Conservation (phyloP, 2,113 vertebrate genomes). For the Perognathus longimembris region DNA sequence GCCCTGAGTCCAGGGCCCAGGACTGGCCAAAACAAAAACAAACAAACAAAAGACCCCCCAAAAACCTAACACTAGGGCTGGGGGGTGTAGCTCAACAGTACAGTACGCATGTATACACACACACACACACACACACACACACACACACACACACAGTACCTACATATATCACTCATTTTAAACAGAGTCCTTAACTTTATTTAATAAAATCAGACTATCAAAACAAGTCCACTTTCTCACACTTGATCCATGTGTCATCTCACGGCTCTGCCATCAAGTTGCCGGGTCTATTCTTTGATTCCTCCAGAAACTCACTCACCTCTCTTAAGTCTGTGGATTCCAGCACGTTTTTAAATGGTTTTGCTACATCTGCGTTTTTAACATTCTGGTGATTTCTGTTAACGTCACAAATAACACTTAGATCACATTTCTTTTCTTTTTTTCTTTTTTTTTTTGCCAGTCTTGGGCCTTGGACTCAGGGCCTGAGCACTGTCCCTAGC, state of each 20-base stretch:
- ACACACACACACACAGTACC: not conserved
- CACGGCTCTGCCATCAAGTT: not conserved
- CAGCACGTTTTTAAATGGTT: not conserved
- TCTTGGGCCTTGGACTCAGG: no score
- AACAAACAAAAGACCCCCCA: no score
- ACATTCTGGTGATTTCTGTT: not conserved
- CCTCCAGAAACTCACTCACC: not conserved
- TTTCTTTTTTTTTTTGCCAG: no score
- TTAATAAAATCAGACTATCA: conserved; percentile 43
- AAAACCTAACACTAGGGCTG: not conserved
- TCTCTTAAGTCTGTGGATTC: not conserved
- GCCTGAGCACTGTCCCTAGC: no score
- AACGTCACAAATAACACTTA: not conserved
- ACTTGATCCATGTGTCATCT: not conserved
- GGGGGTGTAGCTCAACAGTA: not conserved
- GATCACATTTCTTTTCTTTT: no score
- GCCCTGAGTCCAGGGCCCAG: no score
- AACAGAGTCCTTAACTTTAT: conserved; percentile 18
- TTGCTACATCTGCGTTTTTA: not conserved
- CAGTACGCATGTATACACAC: not conserved
- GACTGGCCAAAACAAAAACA: not conserved
- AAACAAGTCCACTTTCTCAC: not conserved
- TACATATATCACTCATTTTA: not conserved
- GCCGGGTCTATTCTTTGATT: not conserved
- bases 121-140: not conserved